Conservation (phyloP, 2,797 vertebrate genomes). For the Peromyscus melanophrys region DNA sequence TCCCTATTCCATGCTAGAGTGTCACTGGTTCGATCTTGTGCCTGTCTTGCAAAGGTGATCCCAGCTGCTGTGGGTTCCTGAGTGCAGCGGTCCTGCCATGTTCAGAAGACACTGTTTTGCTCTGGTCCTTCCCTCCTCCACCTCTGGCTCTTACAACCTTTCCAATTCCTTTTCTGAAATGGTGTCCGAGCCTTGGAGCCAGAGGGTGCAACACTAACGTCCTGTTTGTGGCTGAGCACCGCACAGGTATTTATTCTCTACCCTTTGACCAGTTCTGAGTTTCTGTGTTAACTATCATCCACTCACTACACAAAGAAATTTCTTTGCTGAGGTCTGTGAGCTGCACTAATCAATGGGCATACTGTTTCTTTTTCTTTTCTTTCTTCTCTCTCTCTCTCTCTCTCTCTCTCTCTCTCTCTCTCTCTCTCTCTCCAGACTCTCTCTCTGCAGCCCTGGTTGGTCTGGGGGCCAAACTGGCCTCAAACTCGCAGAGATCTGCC, state of each 20-base stretch:
- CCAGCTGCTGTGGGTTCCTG: background rate
- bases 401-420: background rate
- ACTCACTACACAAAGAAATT: background rate
- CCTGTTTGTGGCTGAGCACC: background rate
- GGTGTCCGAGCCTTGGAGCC: background rate
- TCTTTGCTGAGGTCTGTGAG: background rate
- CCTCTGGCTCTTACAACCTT: background rate
- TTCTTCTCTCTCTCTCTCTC: rapidly evolving
- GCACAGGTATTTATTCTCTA: background rate
- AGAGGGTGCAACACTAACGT: background rate
- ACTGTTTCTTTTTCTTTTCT: no score
- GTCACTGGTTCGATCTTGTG: background rate
- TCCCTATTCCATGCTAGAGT: background rate
- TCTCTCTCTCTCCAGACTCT: background rate
- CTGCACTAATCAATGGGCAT: background rate
- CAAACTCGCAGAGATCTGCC: background rate
- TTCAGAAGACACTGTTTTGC: no score
- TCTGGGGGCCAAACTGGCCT: background rate
- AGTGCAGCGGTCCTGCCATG: rapidly evolving
- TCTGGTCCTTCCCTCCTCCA: background rate
- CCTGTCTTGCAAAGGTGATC: background rate
- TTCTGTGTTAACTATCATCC: background rate
- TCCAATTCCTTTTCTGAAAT: background rate
- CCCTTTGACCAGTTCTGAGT: background rate
- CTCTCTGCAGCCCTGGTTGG: background rate